phyloP scores from a whole-genome alignment of 2,888 invertebrate species.

The Ophion slaviceki region DNA sequence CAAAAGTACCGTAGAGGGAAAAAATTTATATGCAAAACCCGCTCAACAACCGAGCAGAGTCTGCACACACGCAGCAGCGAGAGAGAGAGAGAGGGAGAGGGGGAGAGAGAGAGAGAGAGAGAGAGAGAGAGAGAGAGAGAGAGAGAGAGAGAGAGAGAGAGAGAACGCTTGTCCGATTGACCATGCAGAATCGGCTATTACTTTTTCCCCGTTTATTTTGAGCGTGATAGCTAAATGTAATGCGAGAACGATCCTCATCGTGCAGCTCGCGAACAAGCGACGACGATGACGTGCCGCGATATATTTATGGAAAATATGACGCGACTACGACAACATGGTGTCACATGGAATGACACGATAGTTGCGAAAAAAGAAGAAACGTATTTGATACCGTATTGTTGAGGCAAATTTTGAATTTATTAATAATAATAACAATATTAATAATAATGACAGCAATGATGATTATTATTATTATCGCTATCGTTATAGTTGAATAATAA shows the following conservation, averaged over 20 bases:
- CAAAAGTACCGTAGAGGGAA: not conserved
- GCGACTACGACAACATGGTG: not conserved
- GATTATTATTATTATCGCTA: no score
- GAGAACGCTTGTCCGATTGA: conserved; percentile 44
- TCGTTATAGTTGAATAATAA: no score
- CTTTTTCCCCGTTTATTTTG: conserved; percentile 36
- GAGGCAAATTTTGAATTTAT: not conserved
- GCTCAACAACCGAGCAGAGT: conserved; percentile 21
- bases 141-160: conserved; percentile 4
- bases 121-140: not conserved
- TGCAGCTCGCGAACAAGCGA: not conserved
- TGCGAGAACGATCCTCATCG: not conserved
- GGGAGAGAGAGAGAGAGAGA: not conserved
- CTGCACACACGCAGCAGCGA: not conserved
- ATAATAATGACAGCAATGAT: no score
- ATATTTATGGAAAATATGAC: no score
- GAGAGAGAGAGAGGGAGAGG: not conserved
- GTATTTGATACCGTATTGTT: not conserved
- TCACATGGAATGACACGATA: not conserved
- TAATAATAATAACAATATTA: no score
- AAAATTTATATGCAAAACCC: conserved; percentile 64
- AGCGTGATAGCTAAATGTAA: conserved; percentile 32
- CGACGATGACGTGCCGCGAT: not conserved
- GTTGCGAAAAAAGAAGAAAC: not conserved
- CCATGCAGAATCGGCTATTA: conserved; percentile 51